Evolutionary conservation across 2,113 vertebrate genomes (phyloP).

Genomic region (Reinhardtius hippoglossoides): DNA sequence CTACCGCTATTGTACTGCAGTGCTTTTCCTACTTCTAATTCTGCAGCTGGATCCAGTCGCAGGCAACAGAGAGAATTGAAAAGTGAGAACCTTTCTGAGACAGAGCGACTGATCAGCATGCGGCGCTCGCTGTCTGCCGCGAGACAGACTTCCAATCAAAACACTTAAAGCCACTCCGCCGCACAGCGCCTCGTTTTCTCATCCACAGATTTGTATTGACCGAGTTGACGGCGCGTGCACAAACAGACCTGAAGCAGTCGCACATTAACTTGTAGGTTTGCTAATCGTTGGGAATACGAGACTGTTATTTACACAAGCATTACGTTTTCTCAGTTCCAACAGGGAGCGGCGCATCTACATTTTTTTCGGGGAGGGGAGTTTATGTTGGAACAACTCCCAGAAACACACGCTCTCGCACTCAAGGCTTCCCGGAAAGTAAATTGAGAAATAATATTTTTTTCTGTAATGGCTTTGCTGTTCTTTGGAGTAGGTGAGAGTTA

Average conservation of each 20-base stretch:
- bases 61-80: not conserved
- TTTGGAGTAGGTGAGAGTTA: conserved; percentile 63
- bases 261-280: conserved; percentile 13
- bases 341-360: conserved; percentile 54
- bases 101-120: conserved; percentile 23
- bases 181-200: conserved; percentile 34
- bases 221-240: conserved; percentile 10
- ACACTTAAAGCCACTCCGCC: conserved; percentile 41
- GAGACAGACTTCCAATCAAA: conserved; percentile 22
- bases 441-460: conserved; percentile 70
- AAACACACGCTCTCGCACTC: conserved; percentile 20
- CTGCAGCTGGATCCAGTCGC: not conserved
- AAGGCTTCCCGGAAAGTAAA: conserved; percentile 55
- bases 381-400: conserved; percentile 73
- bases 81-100: not conserved
- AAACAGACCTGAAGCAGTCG: conserved; percentile 27
- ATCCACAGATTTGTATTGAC: conserved; percentile 29
- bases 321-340: conserved; percentile 29
- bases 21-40: not conserved
- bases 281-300: conserved; percentile 38
- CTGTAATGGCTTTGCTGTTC: conserved; percentile 63
- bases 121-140: conserved; percentile 9
- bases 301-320: conserved; percentile 67
- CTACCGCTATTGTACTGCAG: not conserved
- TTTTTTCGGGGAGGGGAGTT: conserved; percentile 47